Conservation (phyloP, 2,113 vertebrate species). For the Pseudopodoces humilis region DNA sequence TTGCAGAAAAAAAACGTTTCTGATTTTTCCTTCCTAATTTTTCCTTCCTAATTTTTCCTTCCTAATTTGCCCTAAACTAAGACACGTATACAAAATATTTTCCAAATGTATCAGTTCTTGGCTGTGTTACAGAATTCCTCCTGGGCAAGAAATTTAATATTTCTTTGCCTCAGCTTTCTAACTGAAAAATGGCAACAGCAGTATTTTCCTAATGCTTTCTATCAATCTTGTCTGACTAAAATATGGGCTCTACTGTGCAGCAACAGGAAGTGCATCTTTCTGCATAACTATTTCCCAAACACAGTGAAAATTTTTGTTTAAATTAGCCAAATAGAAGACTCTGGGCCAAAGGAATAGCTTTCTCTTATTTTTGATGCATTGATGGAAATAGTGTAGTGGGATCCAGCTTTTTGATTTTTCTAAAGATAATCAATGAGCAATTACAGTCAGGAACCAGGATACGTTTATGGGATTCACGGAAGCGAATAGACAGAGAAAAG, state of each 20-base stretch:
- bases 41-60: no score
- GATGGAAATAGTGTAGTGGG: background rate
- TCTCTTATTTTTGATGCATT: background rate
- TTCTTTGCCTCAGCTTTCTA: background rate
- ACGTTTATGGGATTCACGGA: background rate
- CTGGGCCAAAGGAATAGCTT: background rate
- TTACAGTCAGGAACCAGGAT: background rate
- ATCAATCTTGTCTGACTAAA: background rate
- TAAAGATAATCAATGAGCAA: background rate
- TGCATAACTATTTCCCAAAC: background rate
- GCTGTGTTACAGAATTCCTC: background rate
- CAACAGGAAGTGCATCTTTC: background rate
- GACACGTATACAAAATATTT: background rate
- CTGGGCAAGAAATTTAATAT: background rate
- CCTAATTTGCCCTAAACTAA: no score
- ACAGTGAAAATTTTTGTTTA: background rate
- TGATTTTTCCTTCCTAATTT: no score
- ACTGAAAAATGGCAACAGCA: background rate
- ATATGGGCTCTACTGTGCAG: background rate
- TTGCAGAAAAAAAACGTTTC: background rate
- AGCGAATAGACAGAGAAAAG: background rate
- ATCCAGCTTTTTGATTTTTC: background rate
- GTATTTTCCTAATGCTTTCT: background rate
- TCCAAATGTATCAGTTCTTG: background rate
- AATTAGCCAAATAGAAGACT: background rate